Evolutionary conservation across 2,888 invertebrate species (phyloP).

Genomic region (Dusona sp.): DNA sequence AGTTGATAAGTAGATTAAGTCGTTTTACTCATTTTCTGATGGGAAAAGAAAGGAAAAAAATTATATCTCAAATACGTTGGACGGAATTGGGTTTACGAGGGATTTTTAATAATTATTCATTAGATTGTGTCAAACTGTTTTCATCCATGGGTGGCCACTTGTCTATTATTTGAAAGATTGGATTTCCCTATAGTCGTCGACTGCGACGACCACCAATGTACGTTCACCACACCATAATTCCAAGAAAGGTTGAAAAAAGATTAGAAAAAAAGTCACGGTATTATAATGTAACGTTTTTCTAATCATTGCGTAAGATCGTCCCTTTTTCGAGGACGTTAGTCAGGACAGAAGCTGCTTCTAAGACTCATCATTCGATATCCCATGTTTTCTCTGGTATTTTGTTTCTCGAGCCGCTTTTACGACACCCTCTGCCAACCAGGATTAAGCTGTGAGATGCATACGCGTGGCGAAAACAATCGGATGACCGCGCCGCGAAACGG

Average conservation of each 20-base stretch:
- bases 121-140: constrained; percentile 1
- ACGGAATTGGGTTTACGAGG: neutral
- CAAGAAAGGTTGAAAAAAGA: neutral
- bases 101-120: neutral
- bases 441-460: constrained; percentile 62
- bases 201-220: neutral
- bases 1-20: neutral
- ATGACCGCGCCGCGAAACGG: constrained; percentile 44
- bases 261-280: neutral
- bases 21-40: neutral
- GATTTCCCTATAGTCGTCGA: neutral
- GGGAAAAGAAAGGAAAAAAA: neutral
- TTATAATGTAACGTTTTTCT: constrained; percentile 21
- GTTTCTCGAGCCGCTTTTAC: constrained; percentile 28
- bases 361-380: constrained; percentile 20
- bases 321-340: constrained; percentile 20
- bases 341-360: constrained; percentile 44
- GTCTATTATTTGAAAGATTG: neutral
- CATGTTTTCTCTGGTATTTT: constrained; percentile 43
- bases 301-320: constrained; percentile 48
- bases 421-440: constrained; percentile 62
- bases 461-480: constrained; percentile 68
- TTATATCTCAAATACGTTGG: neutral
- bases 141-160: neutral
- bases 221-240: neutral